Percentiles rank a stretch among this genome's conserved stretches.
These are phyloP conservation scores for Dicerorhinus sumatrensis DNA, from an alignment of 2,113 vertebrate genomes.

Conservation along the genomic window DNA sequence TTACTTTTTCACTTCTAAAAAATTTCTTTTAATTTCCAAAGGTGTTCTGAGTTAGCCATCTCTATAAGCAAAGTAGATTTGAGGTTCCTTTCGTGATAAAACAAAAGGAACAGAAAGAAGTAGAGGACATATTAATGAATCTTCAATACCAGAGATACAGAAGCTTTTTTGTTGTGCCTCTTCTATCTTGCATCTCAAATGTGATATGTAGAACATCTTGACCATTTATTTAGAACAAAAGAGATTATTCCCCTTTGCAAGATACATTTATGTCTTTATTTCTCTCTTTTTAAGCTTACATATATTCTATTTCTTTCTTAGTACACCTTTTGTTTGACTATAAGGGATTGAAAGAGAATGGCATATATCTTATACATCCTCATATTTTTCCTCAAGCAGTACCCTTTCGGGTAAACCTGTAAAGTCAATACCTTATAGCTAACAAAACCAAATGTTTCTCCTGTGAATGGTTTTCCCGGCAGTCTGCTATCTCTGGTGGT, in stretches of 20 bases:
- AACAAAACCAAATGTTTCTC: background rate
- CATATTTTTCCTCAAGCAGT: background rate
- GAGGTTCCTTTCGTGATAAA: background rate
- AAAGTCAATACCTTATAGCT: background rate
- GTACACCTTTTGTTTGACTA: background rate
- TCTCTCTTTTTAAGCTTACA: background rate
- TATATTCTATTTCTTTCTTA: slow-evolving; percentile 2
- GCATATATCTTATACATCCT: background rate
- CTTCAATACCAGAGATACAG: background rate
- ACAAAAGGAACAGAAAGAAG: background rate
- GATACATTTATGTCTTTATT: background rate
- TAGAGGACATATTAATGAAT: background rate
- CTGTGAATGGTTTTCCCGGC: background rate
- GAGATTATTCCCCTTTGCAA: background rate
- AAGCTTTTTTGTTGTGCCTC: background rate
- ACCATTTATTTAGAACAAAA: background rate
- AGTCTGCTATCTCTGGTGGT: background rate
- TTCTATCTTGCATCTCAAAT: background rate
- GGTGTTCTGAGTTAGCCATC: background rate
- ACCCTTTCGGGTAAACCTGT: background rate
- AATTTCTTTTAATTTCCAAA: background rate
- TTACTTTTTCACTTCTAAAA: background rate
- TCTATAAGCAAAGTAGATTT: background rate
- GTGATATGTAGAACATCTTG: background rate
- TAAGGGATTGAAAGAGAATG: background rate